These are phyloP conservation scores for Holothuria leucospilota DNA, from an alignment of 53 echinoderm and acorn worm genomes.

Conservation along the genomic window DNA sequence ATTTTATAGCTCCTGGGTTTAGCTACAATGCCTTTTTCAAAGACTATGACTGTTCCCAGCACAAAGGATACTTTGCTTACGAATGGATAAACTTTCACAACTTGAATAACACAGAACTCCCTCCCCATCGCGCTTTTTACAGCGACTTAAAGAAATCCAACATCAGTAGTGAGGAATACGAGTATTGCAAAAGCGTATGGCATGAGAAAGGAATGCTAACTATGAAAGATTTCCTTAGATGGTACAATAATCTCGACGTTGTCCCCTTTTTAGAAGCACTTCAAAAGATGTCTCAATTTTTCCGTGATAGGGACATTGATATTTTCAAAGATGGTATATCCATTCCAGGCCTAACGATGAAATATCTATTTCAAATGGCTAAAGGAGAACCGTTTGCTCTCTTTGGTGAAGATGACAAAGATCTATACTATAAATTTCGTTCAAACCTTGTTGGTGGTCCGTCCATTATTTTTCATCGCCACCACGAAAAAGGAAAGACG, in stretches of 20 bases:
- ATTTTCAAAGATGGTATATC: not conserved
- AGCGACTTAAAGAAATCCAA: constrained; percentile 35
- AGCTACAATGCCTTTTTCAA: constrained; percentile 48
- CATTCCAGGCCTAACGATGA: constrained; percentile 54
- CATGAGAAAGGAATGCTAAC: not conserved
- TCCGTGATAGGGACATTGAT: too few relatives aligned
- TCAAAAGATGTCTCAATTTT: too few relatives aligned
- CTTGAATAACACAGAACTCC: constrained; percentile 24
- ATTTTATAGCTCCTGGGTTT: constrained; percentile 59
- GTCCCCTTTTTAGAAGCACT: too few relatives aligned
- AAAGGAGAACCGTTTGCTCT: constrained; percentile 21
- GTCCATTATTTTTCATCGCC: constrained; percentile 66
- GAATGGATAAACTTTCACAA: constrained; percentile 56
- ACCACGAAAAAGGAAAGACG: constrained; percentile 64
- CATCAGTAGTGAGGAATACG: constrained; percentile 53
- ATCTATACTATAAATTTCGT: constrained; percentile 59
- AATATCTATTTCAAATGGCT: constrained; percentile 56
- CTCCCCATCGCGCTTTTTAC: constrained; percentile 41
- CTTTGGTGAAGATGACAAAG: constrained; percentile 46
- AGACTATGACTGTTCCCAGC: constrained; percentile 44
- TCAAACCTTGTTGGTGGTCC: constrained; percentile 59
- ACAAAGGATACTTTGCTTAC: constrained; percentile 62
- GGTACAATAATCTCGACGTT: too few relatives aligned
- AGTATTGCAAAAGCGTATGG: not conserved
- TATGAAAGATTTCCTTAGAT: too few relatives aligned